These are phyloP conservation scores for Trissonchulus latispiculum DNA, from an alignment of 2,888 invertebrate genomes.

Conservation along the genomic window DNA sequence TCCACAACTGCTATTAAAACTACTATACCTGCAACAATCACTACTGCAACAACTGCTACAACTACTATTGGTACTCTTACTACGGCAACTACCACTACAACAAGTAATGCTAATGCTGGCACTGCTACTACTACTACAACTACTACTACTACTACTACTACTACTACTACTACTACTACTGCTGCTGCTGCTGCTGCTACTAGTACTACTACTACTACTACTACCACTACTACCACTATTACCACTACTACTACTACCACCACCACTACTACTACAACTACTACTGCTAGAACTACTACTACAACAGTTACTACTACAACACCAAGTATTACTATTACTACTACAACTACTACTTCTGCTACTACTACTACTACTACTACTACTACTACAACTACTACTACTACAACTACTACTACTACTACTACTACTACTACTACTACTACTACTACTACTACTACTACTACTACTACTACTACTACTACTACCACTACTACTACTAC, in stretches of 20 bases:
- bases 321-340: slow-evolving; percentile 21
- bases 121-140: slow-evolving; percentile 21
- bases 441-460: slow-evolving; percentile 18
- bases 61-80: slow-evolving; percentile 18
- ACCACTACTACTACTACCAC: slow-evolving; percentile 23
- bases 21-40: slow-evolving; percentile 17
- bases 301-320: slow-evolving; percentile 18
- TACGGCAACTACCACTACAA: slow-evolving; percentile 20
- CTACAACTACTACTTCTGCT: slow-evolving; percentile 22
- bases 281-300: slow-evolving; percentile 22
- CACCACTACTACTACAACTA: slow-evolving; percentile 22
- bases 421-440: slow-evolving; percentile 17
- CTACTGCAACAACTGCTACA: slow-evolving; percentile 21
- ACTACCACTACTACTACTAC: slow-evolving; percentile 17
- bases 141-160: slow-evolving; percentile 22
- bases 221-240: slow-evolving; percentile 22
- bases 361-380: slow-evolving; percentile 13
- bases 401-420: slow-evolving; percentile 11
- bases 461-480: slow-evolving; percentile 18
- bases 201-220: slow-evolving; percentile 23
- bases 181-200: slow-evolving; percentile 22
- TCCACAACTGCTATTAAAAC: slow-evolving; percentile 19
- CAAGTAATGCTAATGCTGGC: slow-evolving; percentile 16
- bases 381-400: not conserved
- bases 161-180: slow-evolving; percentile 23